Conservation (phyloP, 2,888 invertebrate species). For the Chrysina gloriosa region DNA sequence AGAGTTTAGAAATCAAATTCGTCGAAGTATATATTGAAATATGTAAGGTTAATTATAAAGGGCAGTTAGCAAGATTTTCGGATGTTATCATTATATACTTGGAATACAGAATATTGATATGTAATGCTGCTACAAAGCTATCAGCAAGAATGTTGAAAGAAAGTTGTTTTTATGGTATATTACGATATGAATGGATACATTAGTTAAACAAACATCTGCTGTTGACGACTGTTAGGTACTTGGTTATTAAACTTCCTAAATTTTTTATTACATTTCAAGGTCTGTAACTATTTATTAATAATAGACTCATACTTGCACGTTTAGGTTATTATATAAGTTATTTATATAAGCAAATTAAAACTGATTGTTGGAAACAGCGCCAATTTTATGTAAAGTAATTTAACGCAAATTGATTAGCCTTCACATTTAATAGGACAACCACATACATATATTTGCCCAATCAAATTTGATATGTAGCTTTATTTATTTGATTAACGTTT, state of each 20-base stretch:
- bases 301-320: background rate
- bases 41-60: too few relatives aligned
- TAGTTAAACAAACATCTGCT: too few relatives aligned
- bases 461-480: slow-evolving; percentile 1
- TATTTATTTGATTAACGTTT: background rate
- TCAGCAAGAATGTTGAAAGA: too few relatives aligned
- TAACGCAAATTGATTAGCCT: slow-evolving; percentile 21
- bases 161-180: too few relatives aligned
- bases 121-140: too few relatives aligned
- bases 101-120: too few relatives aligned
- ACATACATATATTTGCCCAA: background rate
- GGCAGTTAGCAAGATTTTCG: too few relatives aligned
- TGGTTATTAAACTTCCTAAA: slow-evolving; percentile 5
- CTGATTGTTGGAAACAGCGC: slow-evolving; percentile 13
- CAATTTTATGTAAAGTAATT: slow-evolving; percentile 11
- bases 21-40: too few relatives aligned
- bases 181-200: too few relatives aligned
- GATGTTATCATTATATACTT: too few relatives aligned
- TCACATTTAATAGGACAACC: slow-evolving; percentile 30
- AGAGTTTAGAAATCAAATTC: too few relatives aligned
- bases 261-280: slow-evolving; percentile 12
- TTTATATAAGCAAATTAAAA: slow-evolving; percentile 2
- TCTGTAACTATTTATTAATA: slow-evolving; percentile 22
- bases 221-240: background rate
- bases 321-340: slow-evolving; percentile 8